Base-by-base conservation (phyloP, 2,888 invertebrate species). In the Tribolium freemani region DNA sequence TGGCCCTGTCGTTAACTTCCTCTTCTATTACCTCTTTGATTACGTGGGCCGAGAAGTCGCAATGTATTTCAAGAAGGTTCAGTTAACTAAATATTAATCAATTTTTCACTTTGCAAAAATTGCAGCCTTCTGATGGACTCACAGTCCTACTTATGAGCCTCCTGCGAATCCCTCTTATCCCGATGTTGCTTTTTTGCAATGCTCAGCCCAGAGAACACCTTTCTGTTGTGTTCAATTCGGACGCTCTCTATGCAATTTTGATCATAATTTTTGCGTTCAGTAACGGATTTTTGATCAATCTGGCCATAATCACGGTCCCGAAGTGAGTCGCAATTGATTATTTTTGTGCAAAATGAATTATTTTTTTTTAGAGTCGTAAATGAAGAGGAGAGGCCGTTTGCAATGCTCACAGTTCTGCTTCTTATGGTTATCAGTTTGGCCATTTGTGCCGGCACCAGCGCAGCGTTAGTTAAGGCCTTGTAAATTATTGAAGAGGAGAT, bases 11-110 rank as follows among this genome's bases (percentile, higher is more conserved):
- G 9, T 50, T 5, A 74, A 73, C 0, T 76, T 73, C 45, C 63
- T 76, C 10, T 54, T 54, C 5, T 73, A 63, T 26, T 69, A 75
- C 53, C 5, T 70, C 3, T 63, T 69, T n/a, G 76, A 76, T 69
- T 75, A 71, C 9, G 11, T 68, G 11, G 76, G 76, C 38, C 69
- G 76, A 16, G 76, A 75, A 56, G 8, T 45, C 4, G 69, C 75
- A 6, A 46, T 44, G 2, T 53, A 60, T 51, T 26, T 75, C 5
- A 63, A 61, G 68, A 71, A 58, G 51, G 72, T 72, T 20, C 20
- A 30, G 1, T 9, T 53, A 20, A 20, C 8, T 45, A 2, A 16
- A 2, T 1, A 10, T 45, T 3, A 5, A 26, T 26, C 3, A 16
- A 1, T 26, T 26, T 3, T 26, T 26, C 5, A 26, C 5, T 26